Base-by-base conservation (phyloP, 2,797 vertebrate species). In the Pangasius sanitwongsei region DNA sequence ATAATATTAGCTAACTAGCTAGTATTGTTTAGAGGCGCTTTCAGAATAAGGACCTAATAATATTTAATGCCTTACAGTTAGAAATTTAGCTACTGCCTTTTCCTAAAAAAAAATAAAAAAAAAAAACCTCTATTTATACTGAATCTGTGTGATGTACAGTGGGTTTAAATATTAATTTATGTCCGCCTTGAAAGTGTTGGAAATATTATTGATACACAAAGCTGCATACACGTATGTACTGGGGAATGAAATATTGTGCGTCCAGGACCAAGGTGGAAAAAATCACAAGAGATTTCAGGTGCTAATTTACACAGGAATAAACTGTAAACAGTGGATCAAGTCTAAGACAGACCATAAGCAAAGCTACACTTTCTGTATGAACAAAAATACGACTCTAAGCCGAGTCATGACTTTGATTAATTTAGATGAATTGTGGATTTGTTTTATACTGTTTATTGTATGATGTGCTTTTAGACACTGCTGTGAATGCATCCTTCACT, bases 401-500 rank as follows among this genome's bases (percentile, higher is more conserved):
- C 3, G 3, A n/a, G 28, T 65, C 63, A 69, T 69, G 65, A 31
- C 23, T 63, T 63, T 57, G 55, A 18, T 57, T 18, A 16, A n/a
- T 65, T 65, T 69, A 44, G 1, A 74, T 34, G 7, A 23, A 37
- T 6, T 48, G 20, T 74, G 3, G 23, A 41, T 72, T 74, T 44
- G 44, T 74, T 23, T 4, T 5, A 9, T 41, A 20, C 18, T 44
- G 34, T 74, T 72, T 44, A 41, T 72, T 74, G 70, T 74, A 74
- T 69, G 59, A 88, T 65, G 6, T 82, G 6, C 18, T 85, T 86
- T 25, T 89, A 94, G 94, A 93, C 89, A 94, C 94, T 31, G 92
- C 93, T n/a, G 90, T 93, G 89, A 94, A 94, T 18, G 92, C 93
- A 16, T 92, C 93, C 6, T 94, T 95, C 80, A 92, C 94, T 41